Percentiles rank a stretch among this genome's conserved stretches.
These are phyloP conservation scores for Bathybates hornii DNA, from an alignment of 2,113 vertebrate genomes.

Conservation along the genomic window DNA sequence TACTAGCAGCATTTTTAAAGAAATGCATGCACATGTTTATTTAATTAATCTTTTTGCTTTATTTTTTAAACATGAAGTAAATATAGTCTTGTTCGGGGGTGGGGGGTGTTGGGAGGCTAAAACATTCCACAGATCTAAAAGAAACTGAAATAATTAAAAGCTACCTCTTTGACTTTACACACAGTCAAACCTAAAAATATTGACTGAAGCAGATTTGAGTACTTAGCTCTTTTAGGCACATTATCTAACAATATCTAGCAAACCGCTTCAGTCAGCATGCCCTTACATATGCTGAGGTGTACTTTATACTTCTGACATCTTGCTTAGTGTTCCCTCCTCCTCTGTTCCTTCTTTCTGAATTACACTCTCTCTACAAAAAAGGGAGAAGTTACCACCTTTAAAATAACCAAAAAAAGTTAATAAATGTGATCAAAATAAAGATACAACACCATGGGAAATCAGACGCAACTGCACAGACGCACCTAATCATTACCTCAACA, in stretches of 20 bases:
- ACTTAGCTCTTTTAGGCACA: background rate
- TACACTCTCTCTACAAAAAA: background rate
- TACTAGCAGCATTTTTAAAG: background rate
- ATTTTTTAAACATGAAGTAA: background rate
- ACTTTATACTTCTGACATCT: background rate
- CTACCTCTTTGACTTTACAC: background rate
- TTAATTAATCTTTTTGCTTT: background rate
- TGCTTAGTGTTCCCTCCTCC: background rate
- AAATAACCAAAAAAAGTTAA: slow-evolving; percentile 5
- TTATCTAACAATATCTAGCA: background rate
- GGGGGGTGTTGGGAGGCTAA: background rate
- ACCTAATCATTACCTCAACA: slow-evolving; percentile 42
- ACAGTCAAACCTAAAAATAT: background rate
- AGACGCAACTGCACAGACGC: slow-evolving; percentile 9
- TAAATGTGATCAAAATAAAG: slow-evolving; percentile 43
- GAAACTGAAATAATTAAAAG: background rate
- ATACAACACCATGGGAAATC: slow-evolving; percentile 36
- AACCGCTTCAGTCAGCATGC: background rate
- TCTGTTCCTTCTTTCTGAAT: background rate
- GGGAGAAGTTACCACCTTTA: background rate
- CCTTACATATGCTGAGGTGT: background rate
- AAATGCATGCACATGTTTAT: background rate
- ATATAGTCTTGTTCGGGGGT: background rate
- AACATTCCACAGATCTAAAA: background rate
- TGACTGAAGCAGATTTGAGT: background rate